Conservation (phyloP, 1,140 invertebrate species). For the Lasioglossum albipes region DNA sequence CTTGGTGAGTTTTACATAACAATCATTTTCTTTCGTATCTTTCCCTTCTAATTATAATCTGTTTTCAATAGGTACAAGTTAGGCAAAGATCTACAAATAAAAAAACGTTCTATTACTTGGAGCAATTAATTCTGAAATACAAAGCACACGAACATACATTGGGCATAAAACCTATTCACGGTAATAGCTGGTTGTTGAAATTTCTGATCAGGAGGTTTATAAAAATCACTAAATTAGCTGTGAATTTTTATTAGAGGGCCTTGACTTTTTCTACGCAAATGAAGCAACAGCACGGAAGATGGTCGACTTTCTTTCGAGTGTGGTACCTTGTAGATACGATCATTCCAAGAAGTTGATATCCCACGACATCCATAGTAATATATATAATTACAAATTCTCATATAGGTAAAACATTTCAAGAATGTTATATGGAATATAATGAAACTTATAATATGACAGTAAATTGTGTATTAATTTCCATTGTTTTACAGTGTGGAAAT, state of each 20-base stretch:
- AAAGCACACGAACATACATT: conserved; percentile 94
- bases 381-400: conserved; percentile 97
- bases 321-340: conserved; percentile 92
- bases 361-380: conserved; percentile 98
- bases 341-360: conserved; percentile 98
- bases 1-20: conserved; percentile 81
- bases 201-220: conserved; percentile 5
- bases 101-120: conserved; percentile 99
- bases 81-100: conserved; percentile 94
- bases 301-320: conserved; percentile 94
- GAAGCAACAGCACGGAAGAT: conserved; percentile 96
- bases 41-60: conserved; percentile 19
- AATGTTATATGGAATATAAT: neutral
- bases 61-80: conserved; percentile 86
- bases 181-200: conserved; percentile 77
- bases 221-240: conserved; percentile 40
- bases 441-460: too few species aligned
- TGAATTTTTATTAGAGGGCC: conserved; percentile 86
- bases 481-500: conserved; percentile 92
- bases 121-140: conserved; percentile 98
- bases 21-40: neutral
- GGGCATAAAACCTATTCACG: conserved; percentile 96
- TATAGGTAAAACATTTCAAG: conserved; percentile 79
- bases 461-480: neutral
- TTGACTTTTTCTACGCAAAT: conserved; percentile 97